A percentile compares a stretch with the other conserved stretches of the same genome.
Conservation (phyloP, 2,888 invertebrate genomes). For the Tenthredo scrophulariae region DNA sequence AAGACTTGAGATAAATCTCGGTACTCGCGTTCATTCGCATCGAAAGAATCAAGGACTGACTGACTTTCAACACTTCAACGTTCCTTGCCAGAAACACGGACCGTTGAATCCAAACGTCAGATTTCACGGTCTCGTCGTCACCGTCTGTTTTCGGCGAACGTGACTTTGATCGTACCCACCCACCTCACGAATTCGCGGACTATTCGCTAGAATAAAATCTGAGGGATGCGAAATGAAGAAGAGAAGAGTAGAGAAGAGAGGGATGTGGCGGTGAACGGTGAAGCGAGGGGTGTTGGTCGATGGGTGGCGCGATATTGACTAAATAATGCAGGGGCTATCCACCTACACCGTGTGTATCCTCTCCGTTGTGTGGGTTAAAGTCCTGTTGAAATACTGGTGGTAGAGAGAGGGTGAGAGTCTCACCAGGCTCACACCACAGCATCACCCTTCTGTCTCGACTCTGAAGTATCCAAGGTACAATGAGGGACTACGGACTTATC, state of each 20-base stretch:
- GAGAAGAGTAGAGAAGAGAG: constrained; percentile 10
- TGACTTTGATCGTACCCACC: constrained; percentile 41
- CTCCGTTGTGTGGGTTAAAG: not conserved
- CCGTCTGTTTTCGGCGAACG: constrained; percentile 18
- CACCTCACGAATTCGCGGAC: constrained; percentile 34
- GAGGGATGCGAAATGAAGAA: not conserved
- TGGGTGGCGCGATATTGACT: constrained; percentile 68
- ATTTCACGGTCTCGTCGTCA: constrained; percentile 38
- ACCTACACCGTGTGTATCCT: constrained; percentile 52
- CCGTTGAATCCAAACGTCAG: constrained; percentile 34
- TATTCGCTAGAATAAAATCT: constrained; percentile 41
- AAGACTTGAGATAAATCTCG: not conserved
- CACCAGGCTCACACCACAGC: constrained; percentile 8
- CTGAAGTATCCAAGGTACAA: constrained; percentile 45
- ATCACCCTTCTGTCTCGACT: constrained; percentile 51
- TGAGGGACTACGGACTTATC: constrained; percentile 43
- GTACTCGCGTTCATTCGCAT: not conserved
- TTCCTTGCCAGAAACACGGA: not conserved
- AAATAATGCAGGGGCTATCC: constrained; percentile 68
- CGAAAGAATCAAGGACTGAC: constrained; percentile 31
- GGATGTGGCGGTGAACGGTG: constrained; percentile 17
- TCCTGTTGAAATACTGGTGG: constrained; percentile 39
- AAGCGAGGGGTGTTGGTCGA: constrained; percentile 44
- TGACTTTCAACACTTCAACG: not conserved
- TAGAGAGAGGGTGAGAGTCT: not conserved